A percentile compares a stretch with the other conserved stretches of the same genome.
These are phyloP conservation scores for Epinotia bilunana DNA, from an alignment of 2,888 invertebrate species.

Conservation along the genomic window DNA sequence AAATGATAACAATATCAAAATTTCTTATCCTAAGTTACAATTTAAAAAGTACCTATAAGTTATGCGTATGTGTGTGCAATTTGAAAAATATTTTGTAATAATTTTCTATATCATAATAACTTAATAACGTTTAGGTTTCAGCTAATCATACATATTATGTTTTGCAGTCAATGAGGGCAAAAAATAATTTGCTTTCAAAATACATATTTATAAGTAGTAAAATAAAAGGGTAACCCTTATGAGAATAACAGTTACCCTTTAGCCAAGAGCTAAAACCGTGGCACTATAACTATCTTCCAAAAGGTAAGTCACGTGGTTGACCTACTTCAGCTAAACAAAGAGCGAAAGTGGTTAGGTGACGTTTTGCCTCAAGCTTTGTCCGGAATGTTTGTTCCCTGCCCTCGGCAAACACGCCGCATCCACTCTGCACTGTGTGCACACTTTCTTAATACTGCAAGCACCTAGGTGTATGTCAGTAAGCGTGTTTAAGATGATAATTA, in stretches of 20 bases:
- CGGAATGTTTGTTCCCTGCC: slow-evolving; percentile 46
- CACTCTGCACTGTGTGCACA: slow-evolving; percentile 43
- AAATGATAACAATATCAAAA: too few relatives aligned
- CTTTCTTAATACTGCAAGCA: slow-evolving; percentile 44
- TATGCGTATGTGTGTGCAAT: too few relatives aligned
- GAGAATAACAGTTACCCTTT: background rate
- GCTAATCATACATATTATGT: too few relatives aligned
- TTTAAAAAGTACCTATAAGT: too few relatives aligned
- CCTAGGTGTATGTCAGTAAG: background rate
- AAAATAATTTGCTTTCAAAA: too few relatives aligned
- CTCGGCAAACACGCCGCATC: slow-evolving; percentile 46
- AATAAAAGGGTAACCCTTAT: background rate
- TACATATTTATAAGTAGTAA: too few relatives aligned
- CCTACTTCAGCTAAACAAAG: slow-evolving; percentile 47
- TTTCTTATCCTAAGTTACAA: too few relatives aligned
- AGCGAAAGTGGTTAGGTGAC: slow-evolving; percentile 47
- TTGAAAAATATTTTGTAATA: too few relatives aligned
- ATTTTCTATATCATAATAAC: too few relatives aligned
- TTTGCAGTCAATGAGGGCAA: too few relatives aligned
- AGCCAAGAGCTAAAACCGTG: slow-evolving; percentile 11
- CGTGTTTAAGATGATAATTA: too few relatives aligned
- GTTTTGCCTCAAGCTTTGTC: slow-evolving; percentile 45
- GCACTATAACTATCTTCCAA: slow-evolving; percentile 37
- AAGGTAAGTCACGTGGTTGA: slow-evolving; percentile 46
- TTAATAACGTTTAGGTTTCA: too few relatives aligned